These are phyloP conservation scores for Chelidonichthys spinosus DNA, from an alignment of 2,797 vertebrate species.

Conservation along the genomic window DNA sequence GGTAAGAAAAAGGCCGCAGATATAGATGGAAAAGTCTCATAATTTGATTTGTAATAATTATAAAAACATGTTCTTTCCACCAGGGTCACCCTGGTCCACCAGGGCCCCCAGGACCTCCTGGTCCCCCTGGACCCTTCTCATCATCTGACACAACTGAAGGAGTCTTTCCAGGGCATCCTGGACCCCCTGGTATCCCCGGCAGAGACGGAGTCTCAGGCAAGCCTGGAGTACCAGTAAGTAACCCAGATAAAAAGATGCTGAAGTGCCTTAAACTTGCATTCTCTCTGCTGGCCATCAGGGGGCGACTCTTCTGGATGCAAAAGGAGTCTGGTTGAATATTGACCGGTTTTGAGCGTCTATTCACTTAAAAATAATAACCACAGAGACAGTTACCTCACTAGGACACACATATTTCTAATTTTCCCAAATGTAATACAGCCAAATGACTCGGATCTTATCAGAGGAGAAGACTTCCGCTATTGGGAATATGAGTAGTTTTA, in stretches of 20 bases:
- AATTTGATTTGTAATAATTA: background rate
- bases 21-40: background rate
- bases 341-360: background rate
- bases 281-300: too few relatives aligned
- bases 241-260: background rate
- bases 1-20: constrained; percentile 57
- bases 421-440: background rate
- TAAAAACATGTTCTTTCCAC: background rate
- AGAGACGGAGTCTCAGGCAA: constrained; percentile 84
- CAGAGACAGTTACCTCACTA: background rate
- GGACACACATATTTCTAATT: background rate
- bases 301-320: too few relatives aligned
- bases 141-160: constrained; percentile 71
- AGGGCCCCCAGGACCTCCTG: constrained; percentile 88
- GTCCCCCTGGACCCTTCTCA: constrained; percentile 79
- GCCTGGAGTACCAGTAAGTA: constrained; percentile 86
- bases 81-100: constrained; percentile 91
- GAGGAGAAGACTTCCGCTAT: background rate
- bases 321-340: too few relatives aligned
- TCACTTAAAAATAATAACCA: background rate
- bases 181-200: constrained; percentile 84
- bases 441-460: background rate
- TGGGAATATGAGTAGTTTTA: background rate
- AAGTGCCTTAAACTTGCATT: too few relatives aligned
- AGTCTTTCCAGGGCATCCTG: constrained; percentile 53